Base-by-base conservation (phyloP, 2,888 invertebrate species). In the Suillia variegata region DNA sequence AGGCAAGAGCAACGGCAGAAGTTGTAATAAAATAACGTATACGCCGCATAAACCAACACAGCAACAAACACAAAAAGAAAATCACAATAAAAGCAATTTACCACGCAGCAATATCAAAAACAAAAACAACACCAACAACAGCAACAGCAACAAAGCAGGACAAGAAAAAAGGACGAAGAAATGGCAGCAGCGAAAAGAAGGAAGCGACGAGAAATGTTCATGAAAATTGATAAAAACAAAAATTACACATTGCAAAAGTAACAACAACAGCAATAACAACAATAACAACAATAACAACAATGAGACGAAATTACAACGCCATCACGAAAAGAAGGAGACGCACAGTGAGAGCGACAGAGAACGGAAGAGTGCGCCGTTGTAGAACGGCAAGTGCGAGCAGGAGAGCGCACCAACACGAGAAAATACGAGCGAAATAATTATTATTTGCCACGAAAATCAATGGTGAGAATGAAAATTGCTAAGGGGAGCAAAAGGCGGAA, bases 1-100 rank as follows among this genome's bases (percentile, higher is more conserved):
- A 21, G 54, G 33, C 20, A 42, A 51, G 55, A 56, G 21, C 33
- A 59, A 54, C 56, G n/a, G 22, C 54, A 42, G 24, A 53, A 34
- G 34, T 26, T 74, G 70, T 73, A 73, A 71, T 71, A 75, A 74
- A 73, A 75, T 71, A 67, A 70, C 74, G 74, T 75, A 71, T 71
- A 71, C 73, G 74, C 66, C 67, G 54, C 42, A 66, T 62, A 45
- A 18, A 13, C 48, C 26, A n/a, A 42, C 22, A 59, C 65, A 51
- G 17, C 53, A 49, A 52, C 53, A 51, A n/a, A n/a, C n/a, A 33
- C 33, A 42, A 56, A 60, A 33, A 55, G 42, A 45, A 20, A 54
- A 47, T 56, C 50, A 70, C 67, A 70, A 71, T 69, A 70, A 69
- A 68, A 72, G 67, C 71, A 73, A 73, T 73, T 73, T 73, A 73